Evolutionary conservation across 2,113 vertebrate genomes (phyloP), one percentile per base, ranked within the genome.

Genomic region (Oostethus manadensis): DNA sequence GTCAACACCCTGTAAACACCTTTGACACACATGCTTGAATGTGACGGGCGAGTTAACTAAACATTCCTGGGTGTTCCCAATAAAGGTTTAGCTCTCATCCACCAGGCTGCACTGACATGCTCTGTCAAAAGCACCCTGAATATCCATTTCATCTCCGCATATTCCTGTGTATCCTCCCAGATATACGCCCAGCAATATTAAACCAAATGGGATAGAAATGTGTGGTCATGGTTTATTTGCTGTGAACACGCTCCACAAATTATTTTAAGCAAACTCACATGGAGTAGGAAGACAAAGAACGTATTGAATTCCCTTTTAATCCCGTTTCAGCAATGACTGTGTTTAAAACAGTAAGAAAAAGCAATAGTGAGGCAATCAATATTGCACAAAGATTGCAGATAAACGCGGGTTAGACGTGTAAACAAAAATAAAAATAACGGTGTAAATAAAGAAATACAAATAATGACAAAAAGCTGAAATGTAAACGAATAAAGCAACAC

Each of bases 1-100:
- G 85, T 88, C 86, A 86, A 77, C 86, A 84, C 86, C 79, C 83
- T 80, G 83, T 84, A 88, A 88, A 88, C 86, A 88, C 83, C 85
- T 87, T 82, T 87, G 82, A 87, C 85, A 88, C 80, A 87, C 85
- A 85, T 54, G 79, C 85, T 87, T 87, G 85, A 88, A 86, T 84
- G 77, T 72, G 68, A 77, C 66, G 55, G 80, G 75, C 58, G 68
- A 83, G 79, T 81, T 87, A 84, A 86, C 85, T 77, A 84, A 87
- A 88, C 84, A 88, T 88, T 88, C 85, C 80, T 87, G 85, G 86
- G 84, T 84, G 83, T 87, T 86, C 82, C 71, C 67, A 61, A 51
- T 84, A 73, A 79, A 81, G 79, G 80, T 84, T 66, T 69, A 66
- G 62, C 76, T 55, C 81, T 84, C 79, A 71, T 48, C 76, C 74